Base-by-base conservation (phyloP, 1,140 invertebrate genomes). In the Pissodes strobi region DNA sequence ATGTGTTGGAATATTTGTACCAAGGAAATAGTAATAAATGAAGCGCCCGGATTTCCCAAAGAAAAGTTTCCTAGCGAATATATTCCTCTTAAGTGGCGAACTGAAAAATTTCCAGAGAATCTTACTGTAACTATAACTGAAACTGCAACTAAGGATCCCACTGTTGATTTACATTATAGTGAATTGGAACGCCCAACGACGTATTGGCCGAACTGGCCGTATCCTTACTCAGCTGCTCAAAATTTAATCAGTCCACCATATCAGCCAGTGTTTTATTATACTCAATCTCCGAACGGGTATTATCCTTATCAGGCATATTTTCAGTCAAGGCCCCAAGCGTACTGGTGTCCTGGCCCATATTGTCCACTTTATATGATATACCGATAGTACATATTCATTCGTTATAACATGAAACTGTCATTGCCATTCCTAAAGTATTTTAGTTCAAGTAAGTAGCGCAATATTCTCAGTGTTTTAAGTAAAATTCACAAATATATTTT, bases 1-100 rank as follows among this genome's bases (percentile, higher is more conserved):
- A 30, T 49, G 46, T 49, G 46, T 30, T 49, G 46, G 46, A 49
- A 49, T 30, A 12, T 49, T 17, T 49, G 46, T 9, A 49, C 22
- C 2, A 10, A 13, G 2, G 46, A 49, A 30, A 49, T 49, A 13
- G 22, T 27, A n/a, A 25, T 49, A n/a, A 10, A 21, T 5, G 46
- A 30, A 23, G 25, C 21, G 17, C n/a, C 21, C 3, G 22, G 25
- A 49, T 49, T 49, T 30, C 3, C 21, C 2, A 49, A 49, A 15
- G 25, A 27, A 10, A 49, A 49, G 4, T 49, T 27, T 15, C 25
- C 25, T 2, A 27, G 2, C 1, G 46, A 22, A 30, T 13, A 21
- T 30, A 17, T 49, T 13, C 46, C 46, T 6, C 3, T n/a, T 2
- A 23, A 49, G 8, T 49, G 46, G 46, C 18, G 17, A 17, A 23